Base-by-base conservation (phyloP, 1,140 invertebrate species). In the Ceratosolen solmsi region DNA sequence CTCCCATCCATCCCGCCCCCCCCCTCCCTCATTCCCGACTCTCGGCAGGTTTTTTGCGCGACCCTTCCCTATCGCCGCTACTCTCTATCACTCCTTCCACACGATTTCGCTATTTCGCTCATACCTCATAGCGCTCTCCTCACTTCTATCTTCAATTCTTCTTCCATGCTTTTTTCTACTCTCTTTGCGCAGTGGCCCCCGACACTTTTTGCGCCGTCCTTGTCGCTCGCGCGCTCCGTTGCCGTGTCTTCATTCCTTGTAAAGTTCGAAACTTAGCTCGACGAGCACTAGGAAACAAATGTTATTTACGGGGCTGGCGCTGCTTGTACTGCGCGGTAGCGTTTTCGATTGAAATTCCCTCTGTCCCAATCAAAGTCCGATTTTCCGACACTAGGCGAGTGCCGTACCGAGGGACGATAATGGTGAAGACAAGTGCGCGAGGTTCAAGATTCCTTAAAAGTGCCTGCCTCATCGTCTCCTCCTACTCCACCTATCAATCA, bases 341-440 rank as follows among this genome's bases (percentile, higher is more conserved):
- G 82, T 81, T 83, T 84, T 75, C 85, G 77, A 85, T 85, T 85
- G 86, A 85, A 86, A 85, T 86, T 85, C 84, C 83, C 85, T 85
- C 84, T 82, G 80, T 85, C 84, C 86, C 84, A 86, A 86, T 86
- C 86, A 86, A 86, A 86, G 80, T 85, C 86, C 85, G 85, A 86
- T 86, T 86, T 86, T 85, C 85, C 84, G 79, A 78, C 63, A 79
- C 56, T 83, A 82, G 72, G 71, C 79, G 80, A 74, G 79, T 82
- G 78, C 70, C 82, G 82, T 80, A 80, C 82, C 72, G 72, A 71
- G 80, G 54, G 81, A 81, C 79, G 82, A 84, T 84, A 77, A 84
- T 83, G 79, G 82, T 73, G n/a, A 46, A 25, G 82, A 80, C n/a
- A 25, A 22, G n/a, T 22, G 46, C 11, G 76, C 46, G 25, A 36